Percentiles rank a stretch among this genome's conserved stretches.
Evolutionary conservation across 2,113 vertebrate genomes (phyloP).

Genomic region (Cyanoramphus novaezelandiae): DNA sequence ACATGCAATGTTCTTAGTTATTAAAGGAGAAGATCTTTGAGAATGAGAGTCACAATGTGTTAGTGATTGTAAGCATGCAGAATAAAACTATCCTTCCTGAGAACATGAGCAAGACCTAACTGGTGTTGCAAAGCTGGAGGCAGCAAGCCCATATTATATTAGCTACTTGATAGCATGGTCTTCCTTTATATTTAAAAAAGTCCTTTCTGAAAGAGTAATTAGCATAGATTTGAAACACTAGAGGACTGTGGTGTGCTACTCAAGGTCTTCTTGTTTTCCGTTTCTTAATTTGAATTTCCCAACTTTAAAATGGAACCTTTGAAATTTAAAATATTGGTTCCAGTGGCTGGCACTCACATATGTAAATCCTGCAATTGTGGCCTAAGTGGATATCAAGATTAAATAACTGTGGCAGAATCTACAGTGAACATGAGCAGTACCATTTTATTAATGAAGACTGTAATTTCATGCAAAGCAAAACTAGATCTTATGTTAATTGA

Average conservation of each 20-base stretch:
- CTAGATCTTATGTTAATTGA: background rate
- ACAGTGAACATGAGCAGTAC: background rate
- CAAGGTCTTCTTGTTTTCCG: background rate
- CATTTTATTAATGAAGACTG: background rate
- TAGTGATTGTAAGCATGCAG: background rate
- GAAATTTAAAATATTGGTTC: background rate
- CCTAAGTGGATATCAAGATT: background rate
- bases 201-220: background rate
- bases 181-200: background rate
- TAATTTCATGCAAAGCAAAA: background rate
- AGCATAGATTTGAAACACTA: background rate
- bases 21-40: background rate
- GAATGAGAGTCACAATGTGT: background rate
- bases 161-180: background rate
- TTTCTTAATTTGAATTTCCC: slow-evolving; percentile 11
- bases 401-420: background rate
- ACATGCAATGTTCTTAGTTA: background rate
- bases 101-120: background rate
- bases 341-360: background rate
- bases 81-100: background rate
- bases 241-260: background rate
- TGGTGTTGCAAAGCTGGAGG: background rate
- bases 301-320: slow-evolving; percentile 31
- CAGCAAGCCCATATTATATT: background rate
- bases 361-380: background rate